Evolutionary conservation across 2,113 vertebrate species (phyloP), one percentile per base, ranked within the genome.

Genomic region (Grus americana): DNA sequence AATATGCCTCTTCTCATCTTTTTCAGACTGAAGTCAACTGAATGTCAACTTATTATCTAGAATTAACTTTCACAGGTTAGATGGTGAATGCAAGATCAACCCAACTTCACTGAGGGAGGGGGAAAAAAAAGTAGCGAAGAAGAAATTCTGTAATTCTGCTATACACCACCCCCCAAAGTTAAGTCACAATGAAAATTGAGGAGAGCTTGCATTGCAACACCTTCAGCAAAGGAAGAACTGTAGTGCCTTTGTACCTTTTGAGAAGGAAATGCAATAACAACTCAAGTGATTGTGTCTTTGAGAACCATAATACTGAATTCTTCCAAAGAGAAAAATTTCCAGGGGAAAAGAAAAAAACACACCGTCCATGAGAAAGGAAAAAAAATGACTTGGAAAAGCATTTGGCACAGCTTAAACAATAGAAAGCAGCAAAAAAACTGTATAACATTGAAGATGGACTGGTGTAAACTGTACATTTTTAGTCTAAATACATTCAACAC

Each of bases 401-500:
- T 84, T 84, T 91, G 66, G 89, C 68, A 91, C 26, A 71, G 24
- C 1, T 4, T 67, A 91, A 92, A 81, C 34, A 79, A 59, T 2
- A 87, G 49, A 89, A 90, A 89, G 34, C 61, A 65, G 74, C 21
- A 91, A 94, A 90, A 68, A 94, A 96, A 87, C 49, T 32, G 65
- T 46, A 4, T 68, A 75, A 72, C 40, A 61, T 18, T 75, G 78
- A 91, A 75, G 47, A 95, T 65, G 57, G 65, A 79, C 30, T 72
- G 16, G 14, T 90, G 61, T 68, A 95, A 97, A 90, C 78, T 58
- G 74, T 49, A 44, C n/a, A 27, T 76, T 96, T 83, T 96, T 89
- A 87, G 78, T 68, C 66, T 87, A 91, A 94, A 95, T 92, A 94
- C 21, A 72, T 79, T 87, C 73, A 91, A 91, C 66, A 95, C 27